These are phyloP conservation scores for Macheiramphus alcinus DNA, from an alignment of 2,113 vertebrate species.

Conservation along the genomic window DNA sequence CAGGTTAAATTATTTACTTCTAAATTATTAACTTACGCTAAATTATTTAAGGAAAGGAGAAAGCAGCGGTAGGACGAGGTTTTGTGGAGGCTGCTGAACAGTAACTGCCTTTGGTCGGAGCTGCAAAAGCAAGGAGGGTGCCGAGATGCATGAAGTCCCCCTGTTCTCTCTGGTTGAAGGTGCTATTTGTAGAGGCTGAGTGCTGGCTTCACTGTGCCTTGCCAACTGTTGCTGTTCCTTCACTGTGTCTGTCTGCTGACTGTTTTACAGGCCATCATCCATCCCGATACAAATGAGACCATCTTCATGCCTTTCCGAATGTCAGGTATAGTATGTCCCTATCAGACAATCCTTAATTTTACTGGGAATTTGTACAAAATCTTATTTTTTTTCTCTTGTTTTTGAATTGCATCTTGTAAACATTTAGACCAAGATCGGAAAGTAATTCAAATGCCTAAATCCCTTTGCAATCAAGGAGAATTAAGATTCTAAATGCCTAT, in stretches of 20 bases:
- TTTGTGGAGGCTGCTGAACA: neutral
- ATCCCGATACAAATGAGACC: constrained; percentile 92
- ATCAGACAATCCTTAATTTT: rapidly evolving
- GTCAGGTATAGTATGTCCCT: constrained; percentile 81
- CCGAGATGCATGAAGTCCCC: rapidly evolving
- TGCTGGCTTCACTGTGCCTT: neutral
- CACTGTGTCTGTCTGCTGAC: neutral
- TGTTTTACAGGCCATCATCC: constrained; percentile 86
- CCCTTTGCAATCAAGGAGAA: neutral
- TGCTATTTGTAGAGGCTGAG: neutral
- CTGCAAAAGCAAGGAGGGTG: neutral
- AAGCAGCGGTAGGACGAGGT: neutral
- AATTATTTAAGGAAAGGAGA: neutral
- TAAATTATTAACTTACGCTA: rapidly evolving
- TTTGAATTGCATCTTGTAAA: neutral
- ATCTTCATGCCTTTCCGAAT: constrained; percentile 96
- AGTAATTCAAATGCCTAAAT: neutral
- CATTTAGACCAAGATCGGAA: too few species aligned
- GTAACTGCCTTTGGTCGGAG: neutral
- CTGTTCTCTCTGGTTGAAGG: rapidly evolving
- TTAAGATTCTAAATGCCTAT: neutral
- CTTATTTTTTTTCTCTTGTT: rapidly evolving
- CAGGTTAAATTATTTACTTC: neutral
- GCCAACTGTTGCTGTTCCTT: neutral
- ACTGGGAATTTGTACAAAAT: rapidly evolving